Conservation (phyloP, 2,113 vertebrate species). For the Hypocryptadius cinnamomeus region DNA sequence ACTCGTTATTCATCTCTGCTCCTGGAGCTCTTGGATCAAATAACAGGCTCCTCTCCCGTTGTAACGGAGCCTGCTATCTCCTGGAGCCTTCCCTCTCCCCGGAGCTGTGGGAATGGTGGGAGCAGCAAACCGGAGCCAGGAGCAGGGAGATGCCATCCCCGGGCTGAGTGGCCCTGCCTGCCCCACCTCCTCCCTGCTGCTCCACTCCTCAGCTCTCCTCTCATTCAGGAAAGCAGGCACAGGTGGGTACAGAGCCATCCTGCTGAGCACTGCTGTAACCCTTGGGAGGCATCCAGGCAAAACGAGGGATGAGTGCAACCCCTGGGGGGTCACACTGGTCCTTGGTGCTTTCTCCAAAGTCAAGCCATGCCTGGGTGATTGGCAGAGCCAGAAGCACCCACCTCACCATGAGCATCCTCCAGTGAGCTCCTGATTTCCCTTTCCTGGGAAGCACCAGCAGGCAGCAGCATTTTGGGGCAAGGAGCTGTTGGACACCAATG, state of each 20-base stretch:
- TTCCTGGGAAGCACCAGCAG: accelerated
- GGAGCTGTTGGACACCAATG: too few species aligned
- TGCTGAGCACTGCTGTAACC: accelerated
- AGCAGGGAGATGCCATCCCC: neutral
- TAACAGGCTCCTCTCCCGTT: neutral
- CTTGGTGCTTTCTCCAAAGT: neutral
- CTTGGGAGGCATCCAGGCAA: neutral
- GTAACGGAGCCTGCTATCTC: slow-evolving; percentile 22
- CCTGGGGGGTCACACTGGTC: neutral
- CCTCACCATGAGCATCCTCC: neutral
- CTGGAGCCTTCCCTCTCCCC: neutral
- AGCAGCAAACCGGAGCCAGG: neutral
- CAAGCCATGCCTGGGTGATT: neutral
- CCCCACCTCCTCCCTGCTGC: neutral
- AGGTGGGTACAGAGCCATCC: accelerated
- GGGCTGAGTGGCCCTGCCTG: neutral
- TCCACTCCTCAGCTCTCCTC: neutral
- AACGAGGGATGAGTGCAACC: neutral
- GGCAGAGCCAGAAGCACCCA: neutral
- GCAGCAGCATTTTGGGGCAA: neutral
- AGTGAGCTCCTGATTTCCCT: neutral
- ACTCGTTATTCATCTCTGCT: slow-evolving; percentile 13
- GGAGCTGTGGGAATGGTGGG: neutral
- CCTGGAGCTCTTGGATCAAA: slow-evolving; percentile 23
- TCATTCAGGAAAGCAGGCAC: accelerated